Conservation (phyloP, 2,888 invertebrate species). For the Embidobia sp. region DNA sequence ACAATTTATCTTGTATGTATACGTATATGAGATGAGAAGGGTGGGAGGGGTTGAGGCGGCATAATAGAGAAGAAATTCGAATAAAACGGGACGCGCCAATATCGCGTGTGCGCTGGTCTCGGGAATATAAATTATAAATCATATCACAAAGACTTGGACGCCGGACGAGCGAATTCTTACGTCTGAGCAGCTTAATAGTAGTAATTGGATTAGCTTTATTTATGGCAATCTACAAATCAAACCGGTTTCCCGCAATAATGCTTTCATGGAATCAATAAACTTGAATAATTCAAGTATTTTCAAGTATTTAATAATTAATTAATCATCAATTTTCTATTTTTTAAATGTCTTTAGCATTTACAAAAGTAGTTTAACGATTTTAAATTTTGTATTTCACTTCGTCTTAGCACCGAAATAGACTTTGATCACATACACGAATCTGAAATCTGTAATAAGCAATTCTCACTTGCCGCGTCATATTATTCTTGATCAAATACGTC, state of each 20-base stretch:
- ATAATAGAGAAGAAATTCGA: constrained; percentile 53
- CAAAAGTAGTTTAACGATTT: no score
- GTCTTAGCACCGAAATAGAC: no score
- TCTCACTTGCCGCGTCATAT: not conserved
- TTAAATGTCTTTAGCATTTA: no score
- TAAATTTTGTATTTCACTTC: no score
- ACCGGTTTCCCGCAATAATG: constrained; percentile 11
- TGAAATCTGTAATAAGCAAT: not conserved
- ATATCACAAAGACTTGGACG: constrained; percentile 55
- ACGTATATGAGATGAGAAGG: no score
- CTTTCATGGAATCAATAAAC: constrained; percentile 22
- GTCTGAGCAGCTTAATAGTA: constrained; percentile 30
- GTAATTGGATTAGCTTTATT: constrained; percentile 58
- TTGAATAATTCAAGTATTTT: constrained; percentile 35
- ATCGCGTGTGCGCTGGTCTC: constrained; percentile 67
- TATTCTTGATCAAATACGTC: constrained; percentile 5
- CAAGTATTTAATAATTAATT: no score
- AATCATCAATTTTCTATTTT: no score
- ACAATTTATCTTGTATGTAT: constrained; percentile 56
- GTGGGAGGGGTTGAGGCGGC: no score
- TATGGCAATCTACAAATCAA: constrained; percentile 39
- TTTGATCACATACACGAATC: no score
- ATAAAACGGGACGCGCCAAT: constrained; percentile 65
- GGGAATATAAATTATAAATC: constrained; percentile 71
- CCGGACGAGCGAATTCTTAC: constrained; percentile 38